Conservation (phyloP, 2,113 vertebrate genomes). For the Ptyas mucosa region DNA sequence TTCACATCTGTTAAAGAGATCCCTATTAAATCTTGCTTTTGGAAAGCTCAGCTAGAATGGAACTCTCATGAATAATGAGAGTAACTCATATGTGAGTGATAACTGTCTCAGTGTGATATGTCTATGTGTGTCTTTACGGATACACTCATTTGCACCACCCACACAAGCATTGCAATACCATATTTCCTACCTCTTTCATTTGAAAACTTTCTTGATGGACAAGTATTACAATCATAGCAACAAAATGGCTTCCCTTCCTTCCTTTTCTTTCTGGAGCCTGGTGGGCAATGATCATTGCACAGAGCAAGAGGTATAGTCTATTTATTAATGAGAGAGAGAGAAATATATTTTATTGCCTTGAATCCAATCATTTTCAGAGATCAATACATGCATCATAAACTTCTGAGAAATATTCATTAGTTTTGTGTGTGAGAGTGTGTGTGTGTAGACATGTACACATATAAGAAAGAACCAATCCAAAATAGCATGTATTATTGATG, state of each 20-base stretch:
- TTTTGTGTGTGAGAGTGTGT: neutral
- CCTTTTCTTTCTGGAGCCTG: neutral
- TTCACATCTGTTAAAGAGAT: no score
- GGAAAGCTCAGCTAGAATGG: neutral
- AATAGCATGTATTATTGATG: neutral
- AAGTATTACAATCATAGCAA: neutral
- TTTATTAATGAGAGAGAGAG: neutral
- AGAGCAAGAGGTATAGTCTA: no score
- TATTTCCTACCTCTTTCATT: neutral
- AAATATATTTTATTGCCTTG: neutral
- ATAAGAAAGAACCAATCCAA: neutral
- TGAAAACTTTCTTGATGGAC: conserved; percentile 2
- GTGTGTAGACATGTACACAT: no score
- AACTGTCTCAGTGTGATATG: neutral
- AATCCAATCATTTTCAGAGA: neutral
- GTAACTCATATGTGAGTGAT: neutral
- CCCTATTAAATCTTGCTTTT: neutral
- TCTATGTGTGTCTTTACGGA: neutral
- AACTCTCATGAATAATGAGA: neutral
- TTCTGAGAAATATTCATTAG: no score
- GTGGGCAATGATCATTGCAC: neutral
- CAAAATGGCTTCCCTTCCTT: neutral
- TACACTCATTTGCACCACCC: neutral
- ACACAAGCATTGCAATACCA: neutral
- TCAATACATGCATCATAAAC: neutral